phyloP scores from a whole-genome alignment of 2,113 vertebrate species.

The Martes martes region DNA sequence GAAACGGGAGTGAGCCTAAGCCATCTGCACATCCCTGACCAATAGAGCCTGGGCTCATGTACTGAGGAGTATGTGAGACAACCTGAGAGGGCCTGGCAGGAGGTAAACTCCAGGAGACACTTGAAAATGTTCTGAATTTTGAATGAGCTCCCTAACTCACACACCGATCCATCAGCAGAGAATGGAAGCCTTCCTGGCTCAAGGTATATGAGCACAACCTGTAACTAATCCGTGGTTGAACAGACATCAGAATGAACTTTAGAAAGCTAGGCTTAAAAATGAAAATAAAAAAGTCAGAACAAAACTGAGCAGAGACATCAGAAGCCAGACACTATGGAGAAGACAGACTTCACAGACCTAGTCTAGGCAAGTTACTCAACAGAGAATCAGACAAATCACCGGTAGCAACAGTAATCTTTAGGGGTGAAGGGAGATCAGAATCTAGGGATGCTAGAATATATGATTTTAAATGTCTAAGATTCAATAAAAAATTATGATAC shows the following conservation, averaged over 20 bases:
- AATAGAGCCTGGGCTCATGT: background rate
- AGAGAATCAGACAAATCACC: background rate
- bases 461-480: background rate
- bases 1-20: background rate
- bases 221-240: background rate
- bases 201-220: background rate
- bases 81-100: background rate
- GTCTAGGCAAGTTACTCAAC: background rate
- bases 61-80: background rate
- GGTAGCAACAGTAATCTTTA: background rate
- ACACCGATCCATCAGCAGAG: background rate
- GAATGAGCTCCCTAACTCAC: background rate
- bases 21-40: background rate
- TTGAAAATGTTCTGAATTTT: background rate
- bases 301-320: background rate
- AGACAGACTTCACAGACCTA: background rate
- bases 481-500: slow-evolving; percentile 25
- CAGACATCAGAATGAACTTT: background rate
- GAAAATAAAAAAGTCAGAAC: background rate
- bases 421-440: background rate
- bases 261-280: background rate
- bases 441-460: background rate
- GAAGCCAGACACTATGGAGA: background rate
- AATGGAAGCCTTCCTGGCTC: background rate
- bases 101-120: background rate